Percentiles rank a stretch among this genome's conserved stretches.
Evolutionary conservation across 2,888 invertebrate species (phyloP).

Genomic region (Disparrhopalites patrizii): DNA sequence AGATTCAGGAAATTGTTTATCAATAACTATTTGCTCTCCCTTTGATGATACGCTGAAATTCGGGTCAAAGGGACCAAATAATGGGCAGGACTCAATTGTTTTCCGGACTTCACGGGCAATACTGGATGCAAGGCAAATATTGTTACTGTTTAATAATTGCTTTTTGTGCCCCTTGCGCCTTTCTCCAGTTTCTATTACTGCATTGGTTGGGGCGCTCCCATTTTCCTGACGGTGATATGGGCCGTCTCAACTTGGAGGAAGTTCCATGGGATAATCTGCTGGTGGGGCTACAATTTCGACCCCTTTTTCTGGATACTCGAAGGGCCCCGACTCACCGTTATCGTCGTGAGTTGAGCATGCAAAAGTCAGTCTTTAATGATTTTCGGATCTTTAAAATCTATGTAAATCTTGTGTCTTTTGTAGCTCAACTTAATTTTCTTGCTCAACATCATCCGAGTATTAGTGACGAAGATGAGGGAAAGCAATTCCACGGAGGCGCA

Average conservation of each 20-base stretch:
- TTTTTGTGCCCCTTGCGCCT: slow-evolving; percentile 20
- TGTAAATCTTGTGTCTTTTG: slow-evolving; percentile 13
- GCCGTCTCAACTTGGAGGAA: slow-evolving; percentile 40
- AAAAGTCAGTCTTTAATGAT: neutral
- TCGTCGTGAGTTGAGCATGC: slow-evolving; percentile 50
- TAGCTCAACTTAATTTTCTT: slow-evolving; percentile 51
- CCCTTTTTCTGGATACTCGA: slow-evolving; percentile 56
- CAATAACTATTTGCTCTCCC: too few species aligned
- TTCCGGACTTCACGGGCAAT: too few species aligned
- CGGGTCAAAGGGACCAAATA: too few species aligned
- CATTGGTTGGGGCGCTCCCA: slow-evolving; percentile 50
- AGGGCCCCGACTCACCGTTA: slow-evolving; percentile 55
- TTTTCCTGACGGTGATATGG: slow-evolving; percentile 49
- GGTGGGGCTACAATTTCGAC: slow-evolving; percentile 53
- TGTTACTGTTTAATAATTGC: neutral
- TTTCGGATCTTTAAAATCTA: too few species aligned
- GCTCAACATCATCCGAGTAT: slow-evolving; percentile 51
- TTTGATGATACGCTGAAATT: too few species aligned
- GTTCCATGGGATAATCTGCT: slow-evolving; percentile 48
- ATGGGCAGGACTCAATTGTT: too few species aligned
- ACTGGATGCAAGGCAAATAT: too few species aligned
- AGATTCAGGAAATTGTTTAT: too few species aligned
- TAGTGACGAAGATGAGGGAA: slow-evolving; percentile 51
- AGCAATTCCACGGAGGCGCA: slow-evolving; percentile 50
- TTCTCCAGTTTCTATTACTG: slow-evolving; percentile 48